Percentiles rank a stretch among this genome's conserved stretches.
Conservation (phyloP, 1,140 invertebrate species). For the Zaprionus vittiger region DNA sequence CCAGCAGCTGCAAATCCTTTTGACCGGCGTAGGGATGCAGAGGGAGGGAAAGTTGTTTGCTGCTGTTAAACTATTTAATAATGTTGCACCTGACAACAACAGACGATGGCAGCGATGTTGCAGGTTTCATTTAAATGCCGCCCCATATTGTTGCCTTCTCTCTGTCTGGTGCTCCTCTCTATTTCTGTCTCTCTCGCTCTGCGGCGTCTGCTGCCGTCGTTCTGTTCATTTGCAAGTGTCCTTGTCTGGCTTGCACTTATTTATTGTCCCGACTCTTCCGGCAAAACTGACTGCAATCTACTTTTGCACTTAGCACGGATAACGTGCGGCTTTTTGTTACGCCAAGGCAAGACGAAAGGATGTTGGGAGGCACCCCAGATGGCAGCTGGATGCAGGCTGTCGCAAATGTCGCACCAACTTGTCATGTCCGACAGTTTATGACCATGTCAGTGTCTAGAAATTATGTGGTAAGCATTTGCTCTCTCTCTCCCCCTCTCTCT, state of each 20-base stretch:
- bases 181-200: not conserved
- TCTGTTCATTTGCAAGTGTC: slow-evolving; percentile 34
- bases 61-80: slow-evolving; percentile 75
- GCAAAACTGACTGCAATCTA: slow-evolving; percentile 64
- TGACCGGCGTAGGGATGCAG: not conserved
- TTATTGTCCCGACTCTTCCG: slow-evolving; percentile 14
- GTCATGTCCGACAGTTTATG: slow-evolving; percentile 82
- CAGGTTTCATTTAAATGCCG: slow-evolving; percentile 55
- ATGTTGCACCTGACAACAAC: slow-evolving; percentile 57
- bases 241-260: slow-evolving; percentile 48
- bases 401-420: slow-evolving; percentile 80
- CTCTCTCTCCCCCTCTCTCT: not conserved
- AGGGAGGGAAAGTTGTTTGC: slow-evolving; percentile 65
- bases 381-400: slow-evolving; percentile 58
- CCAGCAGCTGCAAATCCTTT: not conserved
- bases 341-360: slow-evolving; percentile 31
- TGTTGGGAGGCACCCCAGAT: slow-evolving; percentile 3
- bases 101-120: slow-evolving; percentile 37
- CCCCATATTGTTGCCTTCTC: slow-evolving; percentile 5
- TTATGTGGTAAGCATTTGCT: slow-evolving; percentile 44
- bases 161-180: not conserved
- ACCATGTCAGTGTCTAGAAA: slow-evolving; percentile 65
- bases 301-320: slow-evolving; percentile 79
- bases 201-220: not conserved
- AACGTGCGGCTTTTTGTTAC: slow-evolving; percentile 76